Evolutionary conservation across 1,140 invertebrate species (phyloP), one percentile per base, ranked within the genome.

Genomic region (Drosophila setifemur): DNA sequence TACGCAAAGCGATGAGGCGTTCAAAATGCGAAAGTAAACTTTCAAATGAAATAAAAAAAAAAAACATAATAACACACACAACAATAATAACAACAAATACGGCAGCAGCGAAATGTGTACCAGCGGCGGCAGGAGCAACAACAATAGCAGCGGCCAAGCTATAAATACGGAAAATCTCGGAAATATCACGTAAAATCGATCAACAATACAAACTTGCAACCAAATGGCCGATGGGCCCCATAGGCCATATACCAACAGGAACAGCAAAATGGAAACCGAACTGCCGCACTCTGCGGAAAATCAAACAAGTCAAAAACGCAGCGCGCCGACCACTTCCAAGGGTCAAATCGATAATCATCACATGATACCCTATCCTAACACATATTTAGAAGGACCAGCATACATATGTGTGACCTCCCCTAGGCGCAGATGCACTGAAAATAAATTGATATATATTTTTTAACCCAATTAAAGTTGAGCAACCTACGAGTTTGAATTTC

Each of bases 101-200:
- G 50, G 63, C 81, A 87, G 66, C 64, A 54, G 31, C 55, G 35
- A 71, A 79, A 78, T 77, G 68, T 77, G 60, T 74, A 77, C 60
- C 73, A 76, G 39, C 52, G 43, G 42, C 60, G 50, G 28, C 58
- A 54, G 42, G 47, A 45, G 12, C 54, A 52, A 42, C 55, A 73
- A 57, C 60, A 50, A 19, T 12, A 33, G 12, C 29, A 57, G 44
- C 75, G 57, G 60, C 70, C 73, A 55, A 45, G 81, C 68, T 82
- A 89, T 89, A 89, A 89, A 89, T 89, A 89, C 88, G 79, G 79
- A 89, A 89, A 89, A 89, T 86, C 79, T 89, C 83, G 76, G 87
- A 89, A 89, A 89, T 89, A 89, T 89, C 88, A 89, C 88, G 88
- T 89, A 89, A 89, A 89, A 89, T 89, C 88, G 88, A 89, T 89